Evolutionary conservation across 1,140 invertebrate genomes (phyloP), one percentile per base, ranked within the genome.

Genomic region (Adelges cooleyi): DNA sequence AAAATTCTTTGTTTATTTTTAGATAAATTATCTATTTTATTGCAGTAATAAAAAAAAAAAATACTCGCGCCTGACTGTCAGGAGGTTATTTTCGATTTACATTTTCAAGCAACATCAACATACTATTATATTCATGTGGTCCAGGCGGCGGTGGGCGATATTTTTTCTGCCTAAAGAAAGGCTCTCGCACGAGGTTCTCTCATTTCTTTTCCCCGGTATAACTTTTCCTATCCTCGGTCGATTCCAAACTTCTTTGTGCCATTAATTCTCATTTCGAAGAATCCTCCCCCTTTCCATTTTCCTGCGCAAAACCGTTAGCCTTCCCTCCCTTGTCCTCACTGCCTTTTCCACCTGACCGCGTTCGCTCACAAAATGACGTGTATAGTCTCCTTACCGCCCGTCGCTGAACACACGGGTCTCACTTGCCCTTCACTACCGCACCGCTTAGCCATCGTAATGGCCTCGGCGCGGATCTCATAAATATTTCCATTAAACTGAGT

Each of bases 401-500:
- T 15, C 18, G 29, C 29, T 33, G 10, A 15, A 13, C 18, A 9
- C 20, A 18, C 20, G 11, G 23, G 10, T 27, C 48, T 22, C 23
- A 1, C 6, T 22, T 23, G 10, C 22, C 23, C 23, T 23, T 36
- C 27, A n/a, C 51, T 38, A 22, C 52, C 6, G 13, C 20, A 40
- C 18, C 29, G 13, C 8, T 9, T 40, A 8, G 8, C 25, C 15
- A 0, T 20, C n/a, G 23, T 29, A 59, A 59, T 46, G 54, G 54
- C 40, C n/a, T 40, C 25, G 54, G 54, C 42, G 42, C 42, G 44
- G 54, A 59, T 59, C 54, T 59, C 54, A 59, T 59, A 59, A 59
- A 59, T 59, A 59, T 59, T 59, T 59, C 54, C 54, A 59, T 59
- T 59, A 59, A 59, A 59, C 54, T 29, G 40, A 44, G 54, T 59